Evolutionary conservation across 2,797 vertebrate species (phyloP).

Genomic region (Rhabdomys pumilio): DNA sequence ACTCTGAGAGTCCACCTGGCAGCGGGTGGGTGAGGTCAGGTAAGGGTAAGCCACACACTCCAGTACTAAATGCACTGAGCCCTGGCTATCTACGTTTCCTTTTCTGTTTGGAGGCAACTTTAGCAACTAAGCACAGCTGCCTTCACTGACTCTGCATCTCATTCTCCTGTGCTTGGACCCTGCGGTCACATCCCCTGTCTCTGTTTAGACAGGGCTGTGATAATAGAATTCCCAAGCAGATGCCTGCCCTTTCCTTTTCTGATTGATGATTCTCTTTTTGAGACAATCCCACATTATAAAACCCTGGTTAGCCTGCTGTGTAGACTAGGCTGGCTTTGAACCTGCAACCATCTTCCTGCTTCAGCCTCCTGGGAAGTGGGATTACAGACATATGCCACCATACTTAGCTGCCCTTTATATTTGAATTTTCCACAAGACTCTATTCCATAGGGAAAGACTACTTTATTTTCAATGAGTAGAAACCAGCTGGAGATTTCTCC

Average conservation of each 20-base stretch:
- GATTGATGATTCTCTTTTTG: background rate
- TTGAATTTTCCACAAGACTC: background rate
- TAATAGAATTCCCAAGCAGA: background rate
- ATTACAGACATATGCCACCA: background rate
- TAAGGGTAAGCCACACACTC: rapidly evolving
- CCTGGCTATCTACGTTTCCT: background rate
- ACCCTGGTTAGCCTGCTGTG: background rate
- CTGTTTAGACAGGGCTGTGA: background rate
- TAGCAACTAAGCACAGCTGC: too few species aligned
- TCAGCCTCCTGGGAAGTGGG: background rate
- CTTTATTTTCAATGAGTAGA: background rate
- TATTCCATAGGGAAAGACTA: background rate
- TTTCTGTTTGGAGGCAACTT: background rate
- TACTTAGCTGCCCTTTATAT: background rate
- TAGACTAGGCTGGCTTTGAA: background rate
- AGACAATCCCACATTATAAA: background rate
- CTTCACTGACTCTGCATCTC: background rate
- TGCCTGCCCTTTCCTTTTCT: background rate
- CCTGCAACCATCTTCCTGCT: background rate
- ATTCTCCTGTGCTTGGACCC: background rate
- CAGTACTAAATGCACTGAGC: rapidly evolving
- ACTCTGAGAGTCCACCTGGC: rapidly evolving
- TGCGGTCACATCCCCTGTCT: background rate
- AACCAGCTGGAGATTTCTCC: background rate
- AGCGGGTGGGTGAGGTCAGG: background rate